Conservation (phyloP, 2,113 vertebrate genomes). For the Motacilla tschutschensis region DNA sequence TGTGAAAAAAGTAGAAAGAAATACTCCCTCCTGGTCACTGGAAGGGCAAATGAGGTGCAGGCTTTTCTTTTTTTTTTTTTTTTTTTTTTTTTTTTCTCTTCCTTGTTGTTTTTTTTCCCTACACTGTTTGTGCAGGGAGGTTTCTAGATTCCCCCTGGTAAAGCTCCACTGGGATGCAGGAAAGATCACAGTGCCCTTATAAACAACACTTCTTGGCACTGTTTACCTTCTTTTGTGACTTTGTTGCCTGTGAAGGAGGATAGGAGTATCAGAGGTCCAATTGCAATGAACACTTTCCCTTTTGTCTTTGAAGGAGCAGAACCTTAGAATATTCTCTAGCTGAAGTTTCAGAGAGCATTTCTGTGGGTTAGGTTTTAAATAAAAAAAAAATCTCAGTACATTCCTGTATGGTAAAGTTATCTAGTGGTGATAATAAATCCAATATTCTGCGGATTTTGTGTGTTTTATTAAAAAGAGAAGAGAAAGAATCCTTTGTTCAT, state of each 20-base stretch:
- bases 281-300: neutral
- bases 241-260: slow-evolving; percentile 52
- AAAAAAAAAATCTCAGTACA: neutral
- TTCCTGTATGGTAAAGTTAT: slow-evolving; percentile 46
- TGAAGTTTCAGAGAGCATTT: slow-evolving; percentile 14
- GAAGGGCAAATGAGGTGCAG: slow-evolving; percentile 88
- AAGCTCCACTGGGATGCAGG: slow-evolving; percentile 60
- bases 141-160: slow-evolving; percentile 66
- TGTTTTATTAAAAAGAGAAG: slow-evolving; percentile 39
- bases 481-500: slow-evolving; percentile 52
- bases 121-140: slow-evolving; percentile 50
- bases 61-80: neutral
- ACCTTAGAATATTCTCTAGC: neutral
- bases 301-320: slow-evolving; percentile 30
- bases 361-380: slow-evolving; percentile 12
- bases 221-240: slow-evolving; percentile 70
- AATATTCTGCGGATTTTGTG: slow-evolving; percentile 43
- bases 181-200: slow-evolving; percentile 67
- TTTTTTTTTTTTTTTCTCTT: too few relatives aligned
- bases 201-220: slow-evolving; percentile 66
- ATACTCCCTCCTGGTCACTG: slow-evolving; percentile 81
- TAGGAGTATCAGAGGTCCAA: neutral
- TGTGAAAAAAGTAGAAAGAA: slow-evolving; percentile 78
- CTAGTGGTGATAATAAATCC: slow-evolving; percentile 52
- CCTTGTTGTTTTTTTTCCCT: neutral